Percentiles rank a stretch among this genome's conserved stretches.
phyloP scores from a whole-genome alignment of 2,888 invertebrate genomes.

The Steinernema hermaphroditum region DNA sequence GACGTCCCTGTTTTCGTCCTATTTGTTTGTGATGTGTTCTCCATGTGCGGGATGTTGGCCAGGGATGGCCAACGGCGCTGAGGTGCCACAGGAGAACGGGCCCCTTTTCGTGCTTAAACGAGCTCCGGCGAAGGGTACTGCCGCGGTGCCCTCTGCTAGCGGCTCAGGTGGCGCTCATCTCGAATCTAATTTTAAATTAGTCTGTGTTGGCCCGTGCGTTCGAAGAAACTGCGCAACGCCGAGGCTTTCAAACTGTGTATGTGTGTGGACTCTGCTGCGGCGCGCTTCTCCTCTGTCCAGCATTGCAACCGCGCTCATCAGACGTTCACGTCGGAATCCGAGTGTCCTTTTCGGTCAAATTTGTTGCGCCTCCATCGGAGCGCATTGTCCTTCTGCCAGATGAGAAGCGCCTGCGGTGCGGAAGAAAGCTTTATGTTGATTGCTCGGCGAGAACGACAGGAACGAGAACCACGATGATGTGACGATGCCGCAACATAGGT shows the following conservation, averaged over 20 bases:
- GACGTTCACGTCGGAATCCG: conserved; percentile 17
- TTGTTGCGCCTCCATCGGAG: conserved; percentile 15
- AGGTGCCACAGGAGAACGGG: neutral
- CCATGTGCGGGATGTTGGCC: neutral
- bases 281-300: neutral
- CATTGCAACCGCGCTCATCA: neutral
- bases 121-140: neutral
- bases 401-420: conserved; percentile 25
- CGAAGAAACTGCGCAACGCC: conserved; percentile 1
- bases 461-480: conserved; percentile 22
- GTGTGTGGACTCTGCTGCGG: neutral
- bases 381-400: conserved; percentile 23
- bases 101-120: neutral
- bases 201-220: conserved; percentile 6
- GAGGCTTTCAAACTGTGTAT: neutral
- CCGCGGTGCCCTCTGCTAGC: neutral
- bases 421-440: conserved; percentile 31
- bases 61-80: neutral
- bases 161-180: conserved; percentile 31
- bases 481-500: conserved; percentile 24
- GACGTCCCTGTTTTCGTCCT: neutral
- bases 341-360: conserved; percentile 28
- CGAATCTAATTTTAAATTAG: conserved; percentile 22
- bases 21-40: neutral
- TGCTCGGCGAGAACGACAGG: conserved; percentile 20